phyloP scores from a whole-genome alignment of 2,113 vertebrate species.

The Clarias gariepinus region DNA sequence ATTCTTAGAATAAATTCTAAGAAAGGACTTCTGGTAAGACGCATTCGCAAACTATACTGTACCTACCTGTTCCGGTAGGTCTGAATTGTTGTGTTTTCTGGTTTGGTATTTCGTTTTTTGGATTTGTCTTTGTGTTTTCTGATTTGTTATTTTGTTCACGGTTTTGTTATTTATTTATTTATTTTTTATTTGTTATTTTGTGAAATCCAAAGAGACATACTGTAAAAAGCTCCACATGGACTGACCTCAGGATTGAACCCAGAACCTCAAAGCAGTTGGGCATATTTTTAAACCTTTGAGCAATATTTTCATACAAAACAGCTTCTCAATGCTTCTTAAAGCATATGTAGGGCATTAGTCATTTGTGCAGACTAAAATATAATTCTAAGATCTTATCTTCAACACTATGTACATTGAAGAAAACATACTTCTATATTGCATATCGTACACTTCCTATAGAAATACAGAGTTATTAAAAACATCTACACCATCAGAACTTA shows the following conservation, averaged over 20 bases:
- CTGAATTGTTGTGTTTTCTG: too few species aligned
- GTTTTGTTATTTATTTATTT: too few species aligned
- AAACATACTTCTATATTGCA: neutral
- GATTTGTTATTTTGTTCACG: too few species aligned
- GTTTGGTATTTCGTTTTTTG: too few species aligned
- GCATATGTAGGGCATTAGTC: neutral
- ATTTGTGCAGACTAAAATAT: neutral
- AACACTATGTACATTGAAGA: neutral
- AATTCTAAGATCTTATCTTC: neutral
- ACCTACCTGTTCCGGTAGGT: too few species aligned
- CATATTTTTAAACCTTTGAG: neutral
- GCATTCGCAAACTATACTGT: too few species aligned
- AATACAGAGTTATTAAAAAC: neutral
- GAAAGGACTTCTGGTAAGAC: too few species aligned
- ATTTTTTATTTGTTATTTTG: too few species aligned
- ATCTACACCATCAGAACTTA: neutral
- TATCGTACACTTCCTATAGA: neutral
- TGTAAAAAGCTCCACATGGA: neutral
- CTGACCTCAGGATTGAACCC: neutral
- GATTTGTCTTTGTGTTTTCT: too few species aligned
- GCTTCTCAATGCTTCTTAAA: neutral
- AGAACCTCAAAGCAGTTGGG: neutral
- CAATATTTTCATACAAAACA: neutral
- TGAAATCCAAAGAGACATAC: too few species aligned
- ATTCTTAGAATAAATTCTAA: too few species aligned